phyloP scores from a whole-genome alignment of 2,797 vertebrate species.

The Mallotus villosus region DNA sequence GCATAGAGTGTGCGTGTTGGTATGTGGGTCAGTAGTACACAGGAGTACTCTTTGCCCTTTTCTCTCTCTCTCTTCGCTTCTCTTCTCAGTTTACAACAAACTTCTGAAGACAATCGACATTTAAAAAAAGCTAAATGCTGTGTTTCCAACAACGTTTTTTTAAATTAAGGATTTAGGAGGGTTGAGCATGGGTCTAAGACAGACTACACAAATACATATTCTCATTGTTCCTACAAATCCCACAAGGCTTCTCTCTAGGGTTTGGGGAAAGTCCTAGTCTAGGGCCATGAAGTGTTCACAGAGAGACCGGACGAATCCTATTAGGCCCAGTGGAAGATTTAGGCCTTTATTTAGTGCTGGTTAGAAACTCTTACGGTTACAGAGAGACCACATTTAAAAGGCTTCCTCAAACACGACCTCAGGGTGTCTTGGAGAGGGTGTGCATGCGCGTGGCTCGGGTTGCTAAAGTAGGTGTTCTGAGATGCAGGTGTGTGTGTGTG shows the following conservation, averaged over 20 bases:
- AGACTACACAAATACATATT: background rate
- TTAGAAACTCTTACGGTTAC: conserved; percentile 67
- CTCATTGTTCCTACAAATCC: background rate
- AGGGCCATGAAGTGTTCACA: conserved; percentile 71
- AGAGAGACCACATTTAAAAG: background rate
- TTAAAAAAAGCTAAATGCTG: no score
- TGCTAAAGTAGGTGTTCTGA: no score
- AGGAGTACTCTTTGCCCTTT: no score
- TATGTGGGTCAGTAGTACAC: no score
- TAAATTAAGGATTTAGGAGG: no score
- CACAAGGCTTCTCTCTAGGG: background rate
- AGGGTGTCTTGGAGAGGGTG: background rate
- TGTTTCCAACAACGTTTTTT: background rate
- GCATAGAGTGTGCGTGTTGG: no score
- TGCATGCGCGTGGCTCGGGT: background rate
- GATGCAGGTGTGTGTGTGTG: no score
- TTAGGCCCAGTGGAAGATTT: conserved; percentile 73
- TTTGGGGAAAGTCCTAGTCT: conserved; percentile 51
- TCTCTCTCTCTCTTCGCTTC: no score
- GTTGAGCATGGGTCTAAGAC: no score
- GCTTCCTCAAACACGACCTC: conserved; percentile 10
- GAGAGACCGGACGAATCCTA: conserved; percentile 67
- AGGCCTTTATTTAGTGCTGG: conserved; percentile 73
- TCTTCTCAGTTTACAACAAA: no score
- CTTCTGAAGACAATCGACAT: no score